Evolutionary conservation across 92 coral and sea anemone genomes (phyloP), one percentile per base, ranked within the genome.

Genomic region (Isaurus tuberculatus): DNA sequence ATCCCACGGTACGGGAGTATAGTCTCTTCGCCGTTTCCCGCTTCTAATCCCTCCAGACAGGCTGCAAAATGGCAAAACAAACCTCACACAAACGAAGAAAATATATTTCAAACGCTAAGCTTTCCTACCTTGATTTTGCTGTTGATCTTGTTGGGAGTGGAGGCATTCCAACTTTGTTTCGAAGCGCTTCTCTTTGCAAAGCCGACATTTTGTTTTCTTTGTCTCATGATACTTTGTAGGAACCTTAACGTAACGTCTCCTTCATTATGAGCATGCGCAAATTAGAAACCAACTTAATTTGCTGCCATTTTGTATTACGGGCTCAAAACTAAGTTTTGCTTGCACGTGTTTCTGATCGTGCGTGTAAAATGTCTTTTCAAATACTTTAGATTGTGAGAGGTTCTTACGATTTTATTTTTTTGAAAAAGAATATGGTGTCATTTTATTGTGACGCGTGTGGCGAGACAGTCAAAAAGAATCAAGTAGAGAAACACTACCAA

Each of bases 391-490:
- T n/a, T n/a, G n/a, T n/a, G n/a, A n/a, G 0, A 40, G 46, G 13
- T 8, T 31, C 22, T 16, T 68, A 68, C 30, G 65, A 20, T 58
- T 7, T 58, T 60, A 8, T 26, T 6, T 20, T 7, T 60, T 60
- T 8, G 23, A 60, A 20, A 71, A 37, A 14, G 67, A 71, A 49
- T 26, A 97, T 97, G 99, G 99, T 97, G 31, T 94, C 94, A 17
- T 97, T 97, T 83, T 81, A 88, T 58, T 97, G 99, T 63, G 92
- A 92, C 82, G 98, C 91, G 2, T 97, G 99, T 69, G 99, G 99
- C 8, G 95, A 94, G 78, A 94, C 98, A 26, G 94, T 97, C 40
- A 94, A 89, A 51, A 97, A 97, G 77, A 91, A 91, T 66, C 98
- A 97, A 73, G 99, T 97, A 0, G 99, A 97, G 80, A 97, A 88